Percentiles rank a stretch among this genome's conserved stretches.
phyloP scores from a whole-genome alignment of 1,140 invertebrate genomes.

The Thereuonema tuberculata region DNA sequence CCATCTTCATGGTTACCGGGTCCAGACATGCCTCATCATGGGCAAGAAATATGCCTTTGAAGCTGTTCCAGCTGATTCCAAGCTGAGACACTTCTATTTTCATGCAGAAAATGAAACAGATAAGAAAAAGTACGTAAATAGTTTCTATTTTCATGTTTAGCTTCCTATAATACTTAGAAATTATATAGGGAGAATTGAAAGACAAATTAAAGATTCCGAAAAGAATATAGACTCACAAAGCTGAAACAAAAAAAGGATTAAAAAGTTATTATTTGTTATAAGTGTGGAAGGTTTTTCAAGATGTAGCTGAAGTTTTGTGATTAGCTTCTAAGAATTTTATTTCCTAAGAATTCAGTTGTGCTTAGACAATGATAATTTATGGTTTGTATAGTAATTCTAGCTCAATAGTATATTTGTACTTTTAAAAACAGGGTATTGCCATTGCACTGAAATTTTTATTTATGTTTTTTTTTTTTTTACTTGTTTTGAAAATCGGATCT shows the following conservation, averaged over 20 bases:
- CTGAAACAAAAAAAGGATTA: neutral
- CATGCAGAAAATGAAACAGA: slow-evolving; percentile 87
- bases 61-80: slow-evolving; percentile 69
- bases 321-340: too few relatives aligned
- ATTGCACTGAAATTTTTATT: too few relatives aligned
- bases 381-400: too few relatives aligned
- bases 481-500: too few relatives aligned
- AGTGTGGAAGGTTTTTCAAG: too few relatives aligned
- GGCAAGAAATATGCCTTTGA: slow-evolving; percentile 79
- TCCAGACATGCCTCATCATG: slow-evolving; percentile 49
- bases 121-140: slow-evolving; percentile 61
- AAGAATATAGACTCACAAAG: neutral
- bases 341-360: too few relatives aligned
- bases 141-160: neutral
- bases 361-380: too few relatives aligned
- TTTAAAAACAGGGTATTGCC: too few relatives aligned
- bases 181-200: neutral
- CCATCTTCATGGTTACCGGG: slow-evolving; percentile 85
- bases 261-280: too few relatives aligned
- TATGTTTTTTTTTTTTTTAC: too few relatives aligned
- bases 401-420: too few relatives aligned
- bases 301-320: too few relatives aligned
- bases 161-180: neutral
- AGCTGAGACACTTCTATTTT: slow-evolving; percentile 79
- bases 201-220: neutral